Conservation (phyloP, 2,797 vertebrate genomes). For the Scyliorhinus canicula region DNA sequence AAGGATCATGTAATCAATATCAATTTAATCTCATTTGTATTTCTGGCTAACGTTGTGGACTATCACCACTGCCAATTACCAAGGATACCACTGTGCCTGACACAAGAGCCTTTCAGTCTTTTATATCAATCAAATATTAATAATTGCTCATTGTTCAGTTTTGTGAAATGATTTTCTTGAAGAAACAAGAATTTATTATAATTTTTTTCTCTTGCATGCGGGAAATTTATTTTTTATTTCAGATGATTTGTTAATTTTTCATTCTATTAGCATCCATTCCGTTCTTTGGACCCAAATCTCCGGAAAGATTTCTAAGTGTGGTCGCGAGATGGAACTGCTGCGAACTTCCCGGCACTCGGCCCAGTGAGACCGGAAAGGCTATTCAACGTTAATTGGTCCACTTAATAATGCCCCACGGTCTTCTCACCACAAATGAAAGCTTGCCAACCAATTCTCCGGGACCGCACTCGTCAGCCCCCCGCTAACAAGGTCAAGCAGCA, state of each 20-base stretch:
- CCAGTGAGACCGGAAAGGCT: too few relatives aligned
- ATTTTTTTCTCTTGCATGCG: not conserved
- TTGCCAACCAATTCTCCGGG: too few relatives aligned
- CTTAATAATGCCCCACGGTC: too few relatives aligned
- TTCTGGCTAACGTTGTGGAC: not conserved
- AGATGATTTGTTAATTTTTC: not conserved
- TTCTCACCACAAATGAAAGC: too few relatives aligned
- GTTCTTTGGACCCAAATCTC: too few relatives aligned
- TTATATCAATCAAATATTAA: not conserved
- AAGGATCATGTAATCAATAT: slow-evolving; percentile 19
- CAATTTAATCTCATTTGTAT: slow-evolving; percentile 29
- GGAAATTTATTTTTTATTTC: not conserved
- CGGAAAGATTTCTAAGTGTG: too few relatives aligned
- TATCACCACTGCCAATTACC: not conserved
- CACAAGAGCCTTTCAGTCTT: not conserved
- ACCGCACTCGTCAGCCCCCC: too few relatives aligned
- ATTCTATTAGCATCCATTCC: not conserved
- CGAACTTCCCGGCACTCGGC: too few relatives aligned
- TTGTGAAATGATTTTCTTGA: not conserved
- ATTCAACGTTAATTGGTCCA: too few relatives aligned
- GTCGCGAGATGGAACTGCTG: too few relatives aligned
- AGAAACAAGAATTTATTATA: not conserved
- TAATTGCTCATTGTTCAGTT: slow-evolving; percentile 9
- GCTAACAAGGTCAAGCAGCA: too few relatives aligned
- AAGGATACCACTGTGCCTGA: not conserved